Conservation (phyloP, 2,113 vertebrate genomes). For the Lates calcarifer region DNA sequence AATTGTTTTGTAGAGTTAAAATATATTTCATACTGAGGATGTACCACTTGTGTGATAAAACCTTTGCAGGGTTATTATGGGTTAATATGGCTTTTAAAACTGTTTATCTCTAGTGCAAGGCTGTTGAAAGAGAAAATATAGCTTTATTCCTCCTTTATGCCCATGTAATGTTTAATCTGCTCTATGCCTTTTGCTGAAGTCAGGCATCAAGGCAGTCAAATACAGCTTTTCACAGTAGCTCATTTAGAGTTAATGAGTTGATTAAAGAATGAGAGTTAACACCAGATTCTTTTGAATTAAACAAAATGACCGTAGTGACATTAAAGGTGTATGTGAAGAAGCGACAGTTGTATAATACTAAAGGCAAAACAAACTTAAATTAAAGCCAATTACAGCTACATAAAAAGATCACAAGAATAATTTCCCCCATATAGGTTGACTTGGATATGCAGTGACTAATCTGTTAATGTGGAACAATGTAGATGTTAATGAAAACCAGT, state of each 20-base stretch:
- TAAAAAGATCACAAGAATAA: slow-evolving; percentile 12
- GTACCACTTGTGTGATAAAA: background rate
- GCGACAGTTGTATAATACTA: background rate
- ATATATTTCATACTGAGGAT: background rate
- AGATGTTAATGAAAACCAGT: slow-evolving; percentile 41
- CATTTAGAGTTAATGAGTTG: slow-evolving; percentile 10
- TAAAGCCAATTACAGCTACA: slow-evolving; percentile 4
- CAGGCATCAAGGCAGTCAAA: background rate
- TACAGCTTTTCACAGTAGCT: background rate
- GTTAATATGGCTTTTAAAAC: slow-evolving; percentile 18
- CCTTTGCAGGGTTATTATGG: background rate
- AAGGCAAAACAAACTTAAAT: background rate
- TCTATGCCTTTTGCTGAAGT: background rate
- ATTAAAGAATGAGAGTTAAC: background rate
- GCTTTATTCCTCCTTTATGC: background rate
- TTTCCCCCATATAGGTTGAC: background rate
- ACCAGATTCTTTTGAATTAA: background rate
- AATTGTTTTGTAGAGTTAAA: slow-evolving; percentile 31
- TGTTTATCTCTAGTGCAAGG: slow-evolving; percentile 1
- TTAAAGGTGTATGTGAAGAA: background rate
- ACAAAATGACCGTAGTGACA: background rate
- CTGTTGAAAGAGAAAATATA: background rate
- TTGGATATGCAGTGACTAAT: background rate
- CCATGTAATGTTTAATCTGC: background rate
- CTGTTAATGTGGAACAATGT: slow-evolving; percentile 2